Base-by-base conservation (phyloP, 2,888 invertebrate genomes). In the Orchesella flavescens region DNA sequence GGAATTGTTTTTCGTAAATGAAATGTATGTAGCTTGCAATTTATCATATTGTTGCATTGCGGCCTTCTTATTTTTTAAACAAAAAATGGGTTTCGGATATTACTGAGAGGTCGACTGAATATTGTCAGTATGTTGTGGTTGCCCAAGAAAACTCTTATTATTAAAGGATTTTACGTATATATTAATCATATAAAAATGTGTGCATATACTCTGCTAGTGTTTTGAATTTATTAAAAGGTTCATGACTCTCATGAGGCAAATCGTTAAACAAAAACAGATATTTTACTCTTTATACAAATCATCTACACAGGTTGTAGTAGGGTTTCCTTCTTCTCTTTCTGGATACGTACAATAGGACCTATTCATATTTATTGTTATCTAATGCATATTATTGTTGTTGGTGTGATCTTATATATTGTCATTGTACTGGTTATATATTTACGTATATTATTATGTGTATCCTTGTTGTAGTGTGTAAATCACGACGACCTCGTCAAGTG, bases 251-350 rank as follows among this genome's bases (percentile, higher is more conserved):
- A 34, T 34, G 34, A 34, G 7, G 7, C 3, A 7, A 34, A 34
- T 34, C 34, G 34, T 34, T 34, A 7, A 34, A n/a, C n/a, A n/a
- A 34, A 34, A 57, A 9, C 10, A 24, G 13, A 23, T 59, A 68
- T 77, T 77, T 77, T 77, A 68, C 68, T 59, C 68, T 77, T 78
- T 13, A 77, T 76, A 69, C 46, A 63, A 78, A 69, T 21, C 75
- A 66, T 71, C 79, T 80, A 73, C 79, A 73, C 79, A 66, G 79
- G 79, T 66, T 80, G 79, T 80, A 80, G 79, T 72, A 57, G 59
- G 65, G 17, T 44, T 68, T 59, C 59, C 61, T 69, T 76, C 13
- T 68, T 68, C 46, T 23, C 19, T 59, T 76, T 76, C 77, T 59
- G 69, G 63, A 69, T 69, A 77, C 77, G 77, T 77, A 77, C 77